A percentile compares a stretch with the other conserved stretches of the same genome.
These are phyloP conservation scores for Eurystomus gularis DNA, from an alignment of 2,113 vertebrate species.

Conservation along the genomic window DNA sequence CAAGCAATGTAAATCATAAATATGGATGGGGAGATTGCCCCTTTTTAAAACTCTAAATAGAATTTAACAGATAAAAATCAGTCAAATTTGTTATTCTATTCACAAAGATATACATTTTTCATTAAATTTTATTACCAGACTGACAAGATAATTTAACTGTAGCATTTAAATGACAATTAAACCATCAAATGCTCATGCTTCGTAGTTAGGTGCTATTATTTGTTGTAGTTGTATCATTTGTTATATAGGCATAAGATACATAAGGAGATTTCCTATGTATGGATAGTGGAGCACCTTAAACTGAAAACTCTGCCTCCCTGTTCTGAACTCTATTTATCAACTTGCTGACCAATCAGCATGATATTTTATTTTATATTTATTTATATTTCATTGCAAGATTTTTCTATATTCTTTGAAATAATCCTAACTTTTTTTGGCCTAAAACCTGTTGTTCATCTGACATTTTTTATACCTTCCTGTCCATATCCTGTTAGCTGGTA, in stretches of 20 bases:
- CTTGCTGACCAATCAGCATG: neutral
- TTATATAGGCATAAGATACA: neutral
- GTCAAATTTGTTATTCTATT: conserved; percentile 42
- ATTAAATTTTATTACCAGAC: conserved; percentile 48
- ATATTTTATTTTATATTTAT: neutral
- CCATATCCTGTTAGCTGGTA: neutral
- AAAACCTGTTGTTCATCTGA: neutral
- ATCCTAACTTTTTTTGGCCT: neutral
- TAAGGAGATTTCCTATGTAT: neutral
- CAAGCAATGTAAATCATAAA: neutral
- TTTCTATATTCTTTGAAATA: neutral
- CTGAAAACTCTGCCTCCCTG: neutral
- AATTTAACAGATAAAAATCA: conserved; percentile 60
- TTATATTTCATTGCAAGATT: neutral
- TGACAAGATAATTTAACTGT: conserved; percentile 24
- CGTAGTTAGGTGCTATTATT: neutral
- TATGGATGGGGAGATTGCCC: neutral
- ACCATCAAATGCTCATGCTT: neutral
- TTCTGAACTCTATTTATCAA: neutral
- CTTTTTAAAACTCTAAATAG: conserved; percentile 45
- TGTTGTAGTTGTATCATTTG: neutral
- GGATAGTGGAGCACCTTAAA: neutral
- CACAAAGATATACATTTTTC: conserved; percentile 46
- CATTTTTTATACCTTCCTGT: neutral
- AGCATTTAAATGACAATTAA: conserved; percentile 28